A percentile compares a stretch with the other conserved stretches of the same genome.
Conservation (phyloP, 1,140 invertebrate species). For the Drosophila aff. region DNA sequence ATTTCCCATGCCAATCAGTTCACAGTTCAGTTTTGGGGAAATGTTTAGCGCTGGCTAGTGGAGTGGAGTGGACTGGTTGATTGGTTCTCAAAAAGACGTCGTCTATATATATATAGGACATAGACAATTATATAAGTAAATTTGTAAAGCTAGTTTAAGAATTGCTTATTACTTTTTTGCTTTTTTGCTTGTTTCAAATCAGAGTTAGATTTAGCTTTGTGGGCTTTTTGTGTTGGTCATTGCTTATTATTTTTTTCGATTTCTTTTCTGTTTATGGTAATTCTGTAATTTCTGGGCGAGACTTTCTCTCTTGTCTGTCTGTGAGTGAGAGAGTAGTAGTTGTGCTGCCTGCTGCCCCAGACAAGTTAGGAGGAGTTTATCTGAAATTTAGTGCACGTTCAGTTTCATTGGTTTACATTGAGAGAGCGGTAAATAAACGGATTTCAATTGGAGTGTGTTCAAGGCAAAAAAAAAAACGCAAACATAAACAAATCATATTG, state of each 20-base stretch:
- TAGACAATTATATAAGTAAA: conserved; percentile 66
- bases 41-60: conserved; percentile 75
- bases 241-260: conserved; percentile 49
- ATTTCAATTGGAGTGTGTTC: conserved; percentile 54
- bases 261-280: conserved; percentile 58
- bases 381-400: conserved; percentile 85
- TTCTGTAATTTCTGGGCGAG: conserved; percentile 64
- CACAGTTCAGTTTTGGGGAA: conserved; percentile 67
- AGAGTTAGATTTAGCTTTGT: conserved; percentile 22
- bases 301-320: conserved; percentile 74
- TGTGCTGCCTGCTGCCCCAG: conserved; percentile 81
- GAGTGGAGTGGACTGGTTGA: conserved; percentile 64
- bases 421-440: conserved; percentile 48
- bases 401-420: conserved; percentile 71
- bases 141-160: conserved; percentile 51
- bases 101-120: conserved; percentile 70
- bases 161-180: conserved; percentile 70
- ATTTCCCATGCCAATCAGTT: conserved; percentile 50
- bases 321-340: conserved; percentile 80
- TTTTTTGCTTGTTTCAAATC: conserved; percentile 26
- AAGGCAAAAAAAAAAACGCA: conserved; percentile 44
- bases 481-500: conserved; percentile 78
- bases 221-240: conserved; percentile 45
- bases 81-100: conserved; percentile 61
- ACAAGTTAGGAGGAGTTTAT: conserved; percentile 82